Conservation (phyloP, 2,888 invertebrate species). For the Melanophora roralis region DNA sequence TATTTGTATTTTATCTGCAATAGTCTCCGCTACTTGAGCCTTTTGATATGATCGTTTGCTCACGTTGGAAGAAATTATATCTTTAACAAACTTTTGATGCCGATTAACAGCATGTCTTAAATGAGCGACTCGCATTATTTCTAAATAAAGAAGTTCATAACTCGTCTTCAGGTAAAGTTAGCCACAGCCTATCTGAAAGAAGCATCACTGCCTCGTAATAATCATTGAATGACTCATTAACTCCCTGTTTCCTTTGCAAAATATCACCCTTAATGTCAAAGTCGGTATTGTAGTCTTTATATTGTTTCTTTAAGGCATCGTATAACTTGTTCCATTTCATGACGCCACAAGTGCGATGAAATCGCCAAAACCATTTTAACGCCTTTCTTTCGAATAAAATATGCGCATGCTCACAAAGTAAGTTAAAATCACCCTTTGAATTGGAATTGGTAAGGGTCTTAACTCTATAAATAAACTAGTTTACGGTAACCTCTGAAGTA, state of each 20-base stretch:
- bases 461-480: neutral
- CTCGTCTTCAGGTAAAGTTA: neutral
- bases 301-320: neutral
- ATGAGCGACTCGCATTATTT: neutral
- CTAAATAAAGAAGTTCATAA: neutral
- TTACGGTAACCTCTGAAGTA: neutral
- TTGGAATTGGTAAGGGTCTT: neutral
- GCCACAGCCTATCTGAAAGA: neutral
- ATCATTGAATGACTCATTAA: neutral
- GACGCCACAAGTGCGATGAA: neutral
- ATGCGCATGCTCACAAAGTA: neutral
- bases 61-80: neutral
- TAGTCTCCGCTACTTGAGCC: neutral
- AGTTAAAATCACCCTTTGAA: neutral
- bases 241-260: too few relatives aligned
- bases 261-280: too few relatives aligned
- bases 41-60: neutral
- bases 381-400: too few relatives aligned
- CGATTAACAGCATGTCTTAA: neutral
- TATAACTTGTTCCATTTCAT: neutral
- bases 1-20: neutral
- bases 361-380: constrained; percentile 1
- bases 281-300: too few relatives aligned
- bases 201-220: neutral
- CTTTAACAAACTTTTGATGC: neutral